phyloP scores from a whole-genome alignment of 2,888 invertebrate species.

The Lasioglossum malachurum region DNA sequence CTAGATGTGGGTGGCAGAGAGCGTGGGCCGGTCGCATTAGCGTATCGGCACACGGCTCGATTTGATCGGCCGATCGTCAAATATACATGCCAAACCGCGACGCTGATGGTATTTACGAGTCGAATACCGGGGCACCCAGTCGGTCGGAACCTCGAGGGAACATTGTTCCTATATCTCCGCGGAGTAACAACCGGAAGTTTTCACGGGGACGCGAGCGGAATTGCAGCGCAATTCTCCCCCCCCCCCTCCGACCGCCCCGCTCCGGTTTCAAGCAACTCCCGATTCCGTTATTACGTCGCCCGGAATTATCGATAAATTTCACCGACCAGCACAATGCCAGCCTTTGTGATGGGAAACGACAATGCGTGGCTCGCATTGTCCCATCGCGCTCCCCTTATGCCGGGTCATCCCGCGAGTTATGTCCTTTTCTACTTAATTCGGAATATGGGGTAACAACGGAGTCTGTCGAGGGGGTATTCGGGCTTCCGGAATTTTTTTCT shows the following conservation, averaged over 20 bases:
- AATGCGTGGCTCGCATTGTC: conserved; percentile 15
- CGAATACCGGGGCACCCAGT: conserved; percentile 55
- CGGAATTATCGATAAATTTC: conserved; percentile 58
- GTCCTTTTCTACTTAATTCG: background rate
- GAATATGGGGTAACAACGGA: background rate
- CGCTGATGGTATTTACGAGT: conserved; percentile 64
- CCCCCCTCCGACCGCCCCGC: background rate
- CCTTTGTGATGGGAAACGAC: conserved; percentile 27
- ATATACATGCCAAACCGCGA: conserved; percentile 58
- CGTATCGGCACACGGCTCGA: conserved; percentile 62
- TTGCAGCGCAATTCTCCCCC: conserved; percentile 6
- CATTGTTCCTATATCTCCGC: conserved; percentile 27
- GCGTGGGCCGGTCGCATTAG: conserved; percentile 59
- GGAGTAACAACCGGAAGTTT: conserved; percentile 58
- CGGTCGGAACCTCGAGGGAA: conserved; percentile 28
- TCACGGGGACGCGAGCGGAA: conserved; percentile 12
- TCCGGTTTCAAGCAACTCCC: conserved; percentile 16
- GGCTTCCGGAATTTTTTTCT: background rate
- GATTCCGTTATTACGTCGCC: conserved; percentile 31
- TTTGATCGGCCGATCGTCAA: conserved; percentile 61
- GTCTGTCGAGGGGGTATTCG: background rate
- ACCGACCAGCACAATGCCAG: conserved; percentile 18
- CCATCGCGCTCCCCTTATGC: background rate
- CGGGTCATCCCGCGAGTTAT: background rate
- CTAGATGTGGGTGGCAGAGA: conserved; percentile 2